phyloP scores from a whole-genome alignment of 2,113 vertebrate species.

The Cryptoleucopteryx plumbea region DNA sequence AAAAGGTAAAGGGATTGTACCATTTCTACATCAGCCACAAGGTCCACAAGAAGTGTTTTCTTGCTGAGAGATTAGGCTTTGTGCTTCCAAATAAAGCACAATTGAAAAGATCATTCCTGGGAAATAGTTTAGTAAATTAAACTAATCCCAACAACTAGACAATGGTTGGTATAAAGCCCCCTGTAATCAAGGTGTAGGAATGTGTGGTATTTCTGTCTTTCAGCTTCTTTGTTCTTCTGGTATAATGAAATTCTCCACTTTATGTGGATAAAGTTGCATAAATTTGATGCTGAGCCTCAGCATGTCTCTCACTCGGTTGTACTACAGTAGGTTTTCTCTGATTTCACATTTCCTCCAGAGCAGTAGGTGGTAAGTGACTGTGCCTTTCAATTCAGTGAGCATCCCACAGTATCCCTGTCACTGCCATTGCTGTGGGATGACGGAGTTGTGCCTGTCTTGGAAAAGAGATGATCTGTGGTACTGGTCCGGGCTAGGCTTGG shows the following conservation, averaged over 20 bases:
- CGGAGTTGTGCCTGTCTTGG: not conserved
- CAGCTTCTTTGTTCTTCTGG: not conserved
- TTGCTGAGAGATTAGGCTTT: not conserved
- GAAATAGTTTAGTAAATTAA: not conserved
- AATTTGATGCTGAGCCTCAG: not conserved
- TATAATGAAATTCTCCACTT: not conserved
- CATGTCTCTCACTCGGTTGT: fast-evolving
- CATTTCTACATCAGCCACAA: not conserved
- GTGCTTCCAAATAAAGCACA: not conserved
- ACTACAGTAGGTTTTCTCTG: not conserved
- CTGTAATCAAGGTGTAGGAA: not conserved
- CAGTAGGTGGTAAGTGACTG: not conserved
- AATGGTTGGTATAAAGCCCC: not conserved
- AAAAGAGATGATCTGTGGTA: not conserved
- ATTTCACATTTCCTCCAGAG: not conserved
- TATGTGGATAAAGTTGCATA: not conserved
- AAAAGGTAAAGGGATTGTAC: not conserved
- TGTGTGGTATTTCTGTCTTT: not conserved
- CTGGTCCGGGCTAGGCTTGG: not conserved
- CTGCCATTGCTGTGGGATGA: not conserved
- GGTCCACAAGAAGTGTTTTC: not conserved
- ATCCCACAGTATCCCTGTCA: not conserved
- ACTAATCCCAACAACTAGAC: not conserved
- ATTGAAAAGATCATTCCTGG: not conserved
- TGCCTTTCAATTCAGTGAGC: not conserved